Percentiles rank a stretch among this genome's conserved stretches.
Conservation (phyloP, 1,140 invertebrate genomes). For the Atta texana region DNA sequence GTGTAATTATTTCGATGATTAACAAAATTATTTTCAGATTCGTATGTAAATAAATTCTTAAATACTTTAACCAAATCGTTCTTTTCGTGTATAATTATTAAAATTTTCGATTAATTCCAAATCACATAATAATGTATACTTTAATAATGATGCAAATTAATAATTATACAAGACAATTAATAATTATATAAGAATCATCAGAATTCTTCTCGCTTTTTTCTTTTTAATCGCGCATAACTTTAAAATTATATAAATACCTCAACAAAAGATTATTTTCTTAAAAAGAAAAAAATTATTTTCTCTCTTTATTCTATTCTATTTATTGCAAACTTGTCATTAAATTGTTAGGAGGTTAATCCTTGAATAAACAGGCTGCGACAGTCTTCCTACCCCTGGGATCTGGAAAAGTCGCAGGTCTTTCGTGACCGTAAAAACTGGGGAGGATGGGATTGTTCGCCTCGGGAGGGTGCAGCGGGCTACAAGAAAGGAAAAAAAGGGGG, state of each 20-base stretch:
- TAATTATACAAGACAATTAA: not conserved
- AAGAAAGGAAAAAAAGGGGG: not conserved
- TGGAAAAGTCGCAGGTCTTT: constrained; percentile 63
- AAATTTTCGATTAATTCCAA: not conserved
- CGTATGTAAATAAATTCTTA: too few relatives aligned
- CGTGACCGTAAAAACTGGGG: constrained; percentile 70
- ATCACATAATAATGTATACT: not conserved
- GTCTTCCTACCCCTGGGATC: not conserved
- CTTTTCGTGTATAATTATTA: not conserved
- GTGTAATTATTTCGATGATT: too few relatives aligned
- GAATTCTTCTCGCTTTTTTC: not conserved
- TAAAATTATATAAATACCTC: not conserved
- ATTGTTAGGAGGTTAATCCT: constrained; percentile 6
- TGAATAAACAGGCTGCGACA: not conserved
- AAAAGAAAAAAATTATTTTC: not conserved
- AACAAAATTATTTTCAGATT: too few relatives aligned
- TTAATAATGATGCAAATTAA: not conserved
- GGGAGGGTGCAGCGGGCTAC: constrained; percentile 34
- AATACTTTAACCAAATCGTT: too few relatives aligned
- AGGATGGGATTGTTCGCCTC: constrained; percentile 38
- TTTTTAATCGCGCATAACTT: not conserved
- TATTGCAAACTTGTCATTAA: not conserved
- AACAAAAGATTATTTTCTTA: not conserved
- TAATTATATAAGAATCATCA: not conserved
- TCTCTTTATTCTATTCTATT: not conserved